These are phyloP conservation scores for Cheirogaleus medius DNA, from an alignment of 2,113 vertebrate genomes.

Conservation along the genomic window DNA sequence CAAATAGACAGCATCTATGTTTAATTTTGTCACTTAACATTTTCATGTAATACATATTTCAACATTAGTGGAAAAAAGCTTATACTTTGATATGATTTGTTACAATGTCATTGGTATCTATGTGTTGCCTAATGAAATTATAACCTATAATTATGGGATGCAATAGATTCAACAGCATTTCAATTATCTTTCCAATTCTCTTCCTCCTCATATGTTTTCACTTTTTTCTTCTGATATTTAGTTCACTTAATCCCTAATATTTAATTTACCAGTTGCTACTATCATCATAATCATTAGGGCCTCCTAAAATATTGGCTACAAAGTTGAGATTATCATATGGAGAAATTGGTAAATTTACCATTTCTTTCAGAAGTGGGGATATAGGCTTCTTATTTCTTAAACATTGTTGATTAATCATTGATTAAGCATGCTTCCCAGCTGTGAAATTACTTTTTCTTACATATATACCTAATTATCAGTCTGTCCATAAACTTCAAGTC, in stretches of 20 bases:
- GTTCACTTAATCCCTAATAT: not conserved
- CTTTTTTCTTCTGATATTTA: not conserved
- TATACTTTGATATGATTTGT: not conserved
- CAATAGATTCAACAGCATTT: not conserved
- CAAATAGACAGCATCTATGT: not conserved
- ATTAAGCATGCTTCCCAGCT: not conserved
- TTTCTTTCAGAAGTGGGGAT: not conserved
- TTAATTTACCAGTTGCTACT: not conserved
- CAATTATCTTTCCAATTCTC: not conserved
- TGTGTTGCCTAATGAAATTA: not conserved
- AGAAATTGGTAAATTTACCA: not conserved
- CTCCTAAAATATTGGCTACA: not conserved
- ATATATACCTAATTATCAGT: not conserved
- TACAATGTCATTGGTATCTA: not conserved
- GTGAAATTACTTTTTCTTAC: not conserved
- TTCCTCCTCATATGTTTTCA: not conserved
- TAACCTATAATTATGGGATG: not conserved
- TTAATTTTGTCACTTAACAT: constrained; percentile 48
- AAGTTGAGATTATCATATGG: not conserved
- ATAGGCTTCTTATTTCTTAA: not conserved
- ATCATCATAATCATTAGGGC: not conserved
- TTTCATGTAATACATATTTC: constrained; percentile 27
- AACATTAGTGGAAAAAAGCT: constrained; percentile 6
- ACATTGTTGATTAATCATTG: not conserved
- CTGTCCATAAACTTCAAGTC: not conserved